Evolutionary conservation across 2,888 invertebrate genomes (phyloP), one percentile per base, ranked within the genome.

Genomic region (Hypomecis atomaria): DNA sequence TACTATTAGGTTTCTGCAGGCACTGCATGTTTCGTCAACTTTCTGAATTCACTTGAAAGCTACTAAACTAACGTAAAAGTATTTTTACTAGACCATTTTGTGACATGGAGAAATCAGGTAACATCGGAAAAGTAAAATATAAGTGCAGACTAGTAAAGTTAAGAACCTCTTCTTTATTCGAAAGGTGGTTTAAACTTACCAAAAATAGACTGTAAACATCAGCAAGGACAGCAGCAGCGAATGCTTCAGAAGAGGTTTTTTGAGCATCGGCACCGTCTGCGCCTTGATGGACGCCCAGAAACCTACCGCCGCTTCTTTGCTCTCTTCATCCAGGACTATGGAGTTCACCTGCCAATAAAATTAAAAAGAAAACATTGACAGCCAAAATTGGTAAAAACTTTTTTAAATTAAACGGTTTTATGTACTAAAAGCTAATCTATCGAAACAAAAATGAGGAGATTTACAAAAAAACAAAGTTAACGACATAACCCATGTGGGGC

Each of bases 191-290:
- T 60, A 5, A 44, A 73, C 85, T 83, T 74, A 89, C 91, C 85
- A 82, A 44, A 88, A 78, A 68, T 87, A 92, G 11, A 94, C 94
- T 3, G 94, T 85, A 70, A 94, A 92, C 78, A 93, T 94, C 13
- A 80, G 65, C 3, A 60, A 5, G 0, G 74, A 59, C 1, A 81
- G 37, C 0, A 81, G 44, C 1, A 77, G 1, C 0, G 78, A 75
- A 9, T 74, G 11, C 33, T 75, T 79, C 11, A 79, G 59, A 0
- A 81, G 56, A 0, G 94, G 93, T 1, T 85, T 79, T 50, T 86
- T 89, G 37, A 94, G 83, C 52, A 95, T 79, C 0, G 88, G 90
- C 48, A 87, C 77, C 0, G 93, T 91, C 80, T 95, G 94, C 0
- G 83, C 74, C 6, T 74, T 69, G 1, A 88, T 65, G 0, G 88